Conservation (phyloP, 2,797 vertebrate genomes). For the Chrosomus eos region DNA sequence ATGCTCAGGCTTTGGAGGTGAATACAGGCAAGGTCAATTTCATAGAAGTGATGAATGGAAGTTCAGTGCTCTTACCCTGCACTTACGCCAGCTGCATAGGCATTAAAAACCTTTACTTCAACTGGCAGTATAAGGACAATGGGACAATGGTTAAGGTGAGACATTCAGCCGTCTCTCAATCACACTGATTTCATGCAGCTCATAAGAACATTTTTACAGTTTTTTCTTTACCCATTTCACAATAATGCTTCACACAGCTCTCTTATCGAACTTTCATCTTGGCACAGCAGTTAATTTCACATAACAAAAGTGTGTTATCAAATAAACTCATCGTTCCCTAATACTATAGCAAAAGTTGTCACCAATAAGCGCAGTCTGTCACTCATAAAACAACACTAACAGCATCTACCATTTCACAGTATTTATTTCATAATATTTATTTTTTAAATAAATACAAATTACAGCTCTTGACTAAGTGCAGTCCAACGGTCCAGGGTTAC, state of each 20-base stretch:
- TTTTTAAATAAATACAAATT: too few relatives aligned
- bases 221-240: too few relatives aligned
- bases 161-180: not conserved
- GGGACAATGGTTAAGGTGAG: conserved; percentile 70
- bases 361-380: too few relatives aligned
- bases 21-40: conserved; percentile 86
- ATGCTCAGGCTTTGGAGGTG: conserved; percentile 85
- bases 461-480: too few relatives aligned
- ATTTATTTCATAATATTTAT: too few relatives aligned
- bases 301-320: too few relatives aligned
- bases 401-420: too few relatives aligned
- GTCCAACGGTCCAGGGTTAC: too few relatives aligned
- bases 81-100: conserved; percentile 89
- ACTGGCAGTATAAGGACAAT: conserved; percentile 87
- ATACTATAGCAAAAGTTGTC: too few relatives aligned
- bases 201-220: not conserved
- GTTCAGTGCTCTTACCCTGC: conserved; percentile 88
- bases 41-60: conserved; percentile 88
- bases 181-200: not conserved
- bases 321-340: too few relatives aligned
- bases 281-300: too few relatives aligned
- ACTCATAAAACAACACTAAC: too few relatives aligned
- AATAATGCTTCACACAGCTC: not conserved
- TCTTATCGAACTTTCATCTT: not conserved
- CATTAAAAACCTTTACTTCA: conserved; percentile 88